Conservation (phyloP, 1,140 invertebrate genomes). For the Probaryconus sp. region DNA sequence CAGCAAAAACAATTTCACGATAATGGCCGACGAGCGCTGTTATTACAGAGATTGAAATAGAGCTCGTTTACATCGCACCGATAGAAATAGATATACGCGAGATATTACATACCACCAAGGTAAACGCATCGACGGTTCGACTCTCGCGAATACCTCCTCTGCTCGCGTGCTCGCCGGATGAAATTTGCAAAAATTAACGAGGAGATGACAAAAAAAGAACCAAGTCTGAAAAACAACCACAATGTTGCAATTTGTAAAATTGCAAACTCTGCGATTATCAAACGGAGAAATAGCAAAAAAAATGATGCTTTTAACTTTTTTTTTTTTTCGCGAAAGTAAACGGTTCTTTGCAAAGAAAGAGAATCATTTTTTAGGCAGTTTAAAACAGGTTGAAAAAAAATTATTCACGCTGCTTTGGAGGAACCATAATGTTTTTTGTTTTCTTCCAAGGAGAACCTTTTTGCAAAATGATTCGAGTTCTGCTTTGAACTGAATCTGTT, state of each 20-base stretch:
- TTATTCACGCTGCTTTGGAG: too few species aligned
- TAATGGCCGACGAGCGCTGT: constrained; percentile 20
- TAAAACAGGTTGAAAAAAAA: too few species aligned
- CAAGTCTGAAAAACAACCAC: constrained; percentile 22
- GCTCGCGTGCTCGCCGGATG: constrained; percentile 47
- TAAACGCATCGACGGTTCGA: constrained; percentile 53
- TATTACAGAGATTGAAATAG: constrained; percentile 48
- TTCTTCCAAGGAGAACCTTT: too few species aligned
- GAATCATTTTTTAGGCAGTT: too few species aligned
- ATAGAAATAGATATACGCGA: constrained; percentile 55
- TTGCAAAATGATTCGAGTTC: too few species aligned
- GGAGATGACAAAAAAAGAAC: constrained; percentile 53
- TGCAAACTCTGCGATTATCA: constrained; percentile 1
- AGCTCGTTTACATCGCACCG: constrained; percentile 48
- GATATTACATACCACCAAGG: constrained; percentile 56
- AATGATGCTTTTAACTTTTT: too few species aligned
- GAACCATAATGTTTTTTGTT: too few species aligned
- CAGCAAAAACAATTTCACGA: constrained; percentile 30
- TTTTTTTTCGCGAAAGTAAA: too few species aligned
- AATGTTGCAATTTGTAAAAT: constrained; percentile 25
- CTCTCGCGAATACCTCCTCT: constrained; percentile 50
- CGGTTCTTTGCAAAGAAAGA: too few species aligned
- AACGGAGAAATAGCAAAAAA: too few species aligned
- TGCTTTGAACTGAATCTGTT: too few species aligned
- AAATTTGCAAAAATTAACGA: constrained; percentile 60